phyloP scores from a whole-genome alignment of 2,888 invertebrate species.

The Cephus rjabovi region DNA sequence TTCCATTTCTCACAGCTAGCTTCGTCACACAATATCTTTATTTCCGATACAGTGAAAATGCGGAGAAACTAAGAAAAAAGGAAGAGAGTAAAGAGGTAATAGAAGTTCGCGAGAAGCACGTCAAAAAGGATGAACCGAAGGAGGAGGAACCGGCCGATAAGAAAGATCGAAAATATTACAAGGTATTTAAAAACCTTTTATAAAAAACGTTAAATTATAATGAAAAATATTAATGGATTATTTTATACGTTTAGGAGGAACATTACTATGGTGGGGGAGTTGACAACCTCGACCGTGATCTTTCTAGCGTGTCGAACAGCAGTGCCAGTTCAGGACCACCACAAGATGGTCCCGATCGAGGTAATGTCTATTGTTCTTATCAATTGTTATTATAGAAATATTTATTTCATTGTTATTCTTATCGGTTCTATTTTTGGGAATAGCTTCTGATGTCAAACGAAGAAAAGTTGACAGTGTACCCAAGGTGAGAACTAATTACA shows the following conservation, averaged over 20 bases:
- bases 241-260: conserved; percentile 64
- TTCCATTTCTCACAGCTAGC: neutral
- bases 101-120: conserved; percentile 68
- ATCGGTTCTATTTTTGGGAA: conserved; percentile 27
- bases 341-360: conserved; percentile 68
- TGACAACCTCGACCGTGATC: conserved; percentile 72
- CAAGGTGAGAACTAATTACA: conserved; percentile 73
- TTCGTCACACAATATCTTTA: neutral
- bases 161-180: conserved; percentile 71
- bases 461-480: conserved; percentile 84
- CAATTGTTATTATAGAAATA: neutral
- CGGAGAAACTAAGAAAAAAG: conserved; percentile 58
- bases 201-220: conserved; percentile 5
- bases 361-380: conserved; percentile 58
- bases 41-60: conserved; percentile 45
- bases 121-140: conserved; percentile 69
- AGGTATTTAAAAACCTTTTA: conserved; percentile 69
- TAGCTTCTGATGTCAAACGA: conserved; percentile 79
- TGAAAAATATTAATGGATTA: conserved; percentile 1
- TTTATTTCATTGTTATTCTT: neutral
- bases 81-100: conserved; percentile 62
- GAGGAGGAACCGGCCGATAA: conserved; percentile 68
- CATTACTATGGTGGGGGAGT: conserved; percentile 65
- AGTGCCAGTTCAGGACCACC: conserved; percentile 64
- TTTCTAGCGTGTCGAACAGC: conserved; percentile 68